A percentile compares a stretch with the other conserved stretches of the same genome.
Evolutionary conservation across 2,797 vertebrate genomes (phyloP).

Genomic region (Paguma larvata): DNA sequence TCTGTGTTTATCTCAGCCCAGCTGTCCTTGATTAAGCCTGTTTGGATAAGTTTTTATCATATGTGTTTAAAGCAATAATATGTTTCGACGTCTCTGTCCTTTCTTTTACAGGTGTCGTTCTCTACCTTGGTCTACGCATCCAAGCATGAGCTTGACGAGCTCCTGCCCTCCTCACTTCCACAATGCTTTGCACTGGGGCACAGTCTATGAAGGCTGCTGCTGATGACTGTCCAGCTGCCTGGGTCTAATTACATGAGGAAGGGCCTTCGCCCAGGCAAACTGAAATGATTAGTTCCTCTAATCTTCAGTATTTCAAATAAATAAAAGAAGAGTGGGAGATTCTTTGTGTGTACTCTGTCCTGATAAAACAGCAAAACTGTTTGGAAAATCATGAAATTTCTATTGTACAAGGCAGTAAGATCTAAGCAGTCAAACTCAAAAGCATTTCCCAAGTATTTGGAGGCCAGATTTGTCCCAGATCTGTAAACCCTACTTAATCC

Average conservation of each 20-base stretch:
- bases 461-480: slow-evolving; percentile 41
- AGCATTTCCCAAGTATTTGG: slow-evolving; percentile 37
- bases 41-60: slow-evolving; percentile 42
- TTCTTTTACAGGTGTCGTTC: slow-evolving; percentile 34
- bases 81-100: background rate
- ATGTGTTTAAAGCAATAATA: background rate
- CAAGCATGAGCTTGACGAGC: background rate
- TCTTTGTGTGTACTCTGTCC: background rate
- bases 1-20: slow-evolving; percentile 68
- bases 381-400: slow-evolving; percentile 44
- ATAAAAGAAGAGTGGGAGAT: background rate
- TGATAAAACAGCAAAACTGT: slow-evolving; percentile 1
- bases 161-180: slow-evolving; percentile 26
- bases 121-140: background rate
- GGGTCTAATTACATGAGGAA: slow-evolving; percentile 57
- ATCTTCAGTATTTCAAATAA: slow-evolving; percentile 67
- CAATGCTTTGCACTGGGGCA: background rate
- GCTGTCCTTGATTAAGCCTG: slow-evolving; percentile 69
- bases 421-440: slow-evolving; percentile 40
- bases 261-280: background rate
- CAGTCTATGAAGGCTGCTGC: background rate
- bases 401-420: background rate
- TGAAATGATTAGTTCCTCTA: slow-evolving; percentile 66
- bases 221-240: background rate
- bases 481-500: slow-evolving; percentile 66